These are phyloP conservation scores for Hassar affinis DNA, from an alignment of 2,113 vertebrate genomes.

Conservation along the genomic window DNA sequence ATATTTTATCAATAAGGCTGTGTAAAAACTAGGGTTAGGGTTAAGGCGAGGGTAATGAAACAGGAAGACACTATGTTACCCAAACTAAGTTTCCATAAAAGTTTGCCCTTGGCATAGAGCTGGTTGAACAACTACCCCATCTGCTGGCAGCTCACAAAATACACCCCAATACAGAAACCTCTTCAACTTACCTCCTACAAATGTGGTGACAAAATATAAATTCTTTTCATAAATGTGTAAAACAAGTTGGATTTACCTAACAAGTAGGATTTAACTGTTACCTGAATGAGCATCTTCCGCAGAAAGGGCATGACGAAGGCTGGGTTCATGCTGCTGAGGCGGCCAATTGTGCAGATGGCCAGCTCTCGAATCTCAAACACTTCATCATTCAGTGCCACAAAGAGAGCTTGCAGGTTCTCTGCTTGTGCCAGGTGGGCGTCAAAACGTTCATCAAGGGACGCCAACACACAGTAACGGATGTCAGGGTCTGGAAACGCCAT, in stretches of 20 bases:
- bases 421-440: slow-evolving; percentile 96
- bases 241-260: too few relatives aligned
- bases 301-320: slow-evolving; percentile 99
- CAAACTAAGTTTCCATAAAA: not conserved
- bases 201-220: too few relatives aligned
- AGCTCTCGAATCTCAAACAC: slow-evolving; percentile 98
- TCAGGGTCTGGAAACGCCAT: slow-evolving; percentile 83
- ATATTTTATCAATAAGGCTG: not conserved
- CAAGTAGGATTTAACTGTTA: not conserved
- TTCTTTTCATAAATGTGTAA: not conserved
- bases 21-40: too few relatives aligned
- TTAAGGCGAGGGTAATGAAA: too few relatives aligned
- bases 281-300: slow-evolving; percentile 98
- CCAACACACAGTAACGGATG: slow-evolving; percentile 95
- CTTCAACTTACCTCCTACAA: slow-evolving; percentile 48
- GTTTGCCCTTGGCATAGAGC: too few relatives aligned
- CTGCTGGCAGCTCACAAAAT: slow-evolving; percentile 11
- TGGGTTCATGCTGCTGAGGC: slow-evolving; percentile 98
- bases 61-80: not conserved
- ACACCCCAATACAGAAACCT: not conserved
- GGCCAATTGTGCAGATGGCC: slow-evolving; percentile 96
- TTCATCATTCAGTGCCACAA: slow-evolving; percentile 95
- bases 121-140: not conserved
- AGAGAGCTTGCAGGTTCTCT: slow-evolving; percentile 93
- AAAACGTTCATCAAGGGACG: slow-evolving; percentile 95